Evolutionary conservation across 2,888 invertebrate species (phyloP).

Genomic region (Gonocerus acuteangulatus): DNA sequence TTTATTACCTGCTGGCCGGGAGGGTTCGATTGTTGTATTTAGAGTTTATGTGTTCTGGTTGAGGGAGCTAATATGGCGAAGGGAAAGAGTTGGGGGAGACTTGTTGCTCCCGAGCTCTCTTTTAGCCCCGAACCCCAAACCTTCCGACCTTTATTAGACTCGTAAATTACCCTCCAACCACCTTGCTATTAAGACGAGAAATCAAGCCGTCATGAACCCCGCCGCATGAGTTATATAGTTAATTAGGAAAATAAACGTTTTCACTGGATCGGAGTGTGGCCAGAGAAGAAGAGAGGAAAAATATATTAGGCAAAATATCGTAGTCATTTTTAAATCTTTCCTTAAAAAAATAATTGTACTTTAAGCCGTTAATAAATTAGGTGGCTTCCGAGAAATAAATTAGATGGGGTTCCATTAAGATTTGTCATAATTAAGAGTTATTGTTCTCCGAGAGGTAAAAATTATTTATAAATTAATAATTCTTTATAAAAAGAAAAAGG

Average conservation of each 20-base stretch:
- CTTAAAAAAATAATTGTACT: too few species aligned
- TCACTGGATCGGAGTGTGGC: not conserved
- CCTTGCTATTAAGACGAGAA: not conserved
- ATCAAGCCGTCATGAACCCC: constrained; percentile 1
- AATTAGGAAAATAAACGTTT: constrained; percentile 3
- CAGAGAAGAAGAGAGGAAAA: not conserved
- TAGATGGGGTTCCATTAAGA: too few species aligned
- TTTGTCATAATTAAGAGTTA: too few species aligned
- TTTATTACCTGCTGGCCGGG: too few species aligned
- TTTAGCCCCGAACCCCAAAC: not conserved
- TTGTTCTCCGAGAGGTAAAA: too few species aligned
- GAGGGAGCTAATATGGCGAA: not conserved
- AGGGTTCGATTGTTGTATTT: too few species aligned
- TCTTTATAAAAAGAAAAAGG: too few species aligned
- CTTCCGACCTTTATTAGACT: not conserved
- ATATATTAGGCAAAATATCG: not conserved
- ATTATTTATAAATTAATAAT: too few species aligned
- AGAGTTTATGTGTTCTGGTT: not conserved
- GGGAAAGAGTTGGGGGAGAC: too few species aligned
- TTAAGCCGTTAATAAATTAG: too few species aligned
- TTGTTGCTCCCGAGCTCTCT: constrained; percentile 1
- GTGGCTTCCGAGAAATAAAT: too few species aligned
- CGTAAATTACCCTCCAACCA: not conserved
- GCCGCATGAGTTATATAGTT: not conserved
- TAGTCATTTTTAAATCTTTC: too few species aligned